Conservation (phyloP, 2,113 vertebrate species). For the Aythya baeri region DNA sequence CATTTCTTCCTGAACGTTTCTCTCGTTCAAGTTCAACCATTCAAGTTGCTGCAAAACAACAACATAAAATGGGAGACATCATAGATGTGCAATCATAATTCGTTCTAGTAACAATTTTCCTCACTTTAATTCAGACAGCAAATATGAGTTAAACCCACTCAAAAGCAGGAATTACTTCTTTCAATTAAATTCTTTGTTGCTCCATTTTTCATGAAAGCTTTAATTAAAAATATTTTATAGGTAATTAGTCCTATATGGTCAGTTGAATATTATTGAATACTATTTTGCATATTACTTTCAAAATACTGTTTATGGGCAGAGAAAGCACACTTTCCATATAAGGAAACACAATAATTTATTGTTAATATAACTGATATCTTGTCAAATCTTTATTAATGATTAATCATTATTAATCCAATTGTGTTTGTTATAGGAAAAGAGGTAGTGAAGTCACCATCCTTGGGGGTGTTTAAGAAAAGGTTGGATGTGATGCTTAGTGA, state of each 20-base stretch:
- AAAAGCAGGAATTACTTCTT: not conserved
- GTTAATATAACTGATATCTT: not conserved
- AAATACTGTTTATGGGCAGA: not conserved
- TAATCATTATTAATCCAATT: not conserved
- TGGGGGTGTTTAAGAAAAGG: too few species aligned
- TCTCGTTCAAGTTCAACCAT: not conserved
- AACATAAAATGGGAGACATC: not conserved
- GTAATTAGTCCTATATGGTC: not conserved
- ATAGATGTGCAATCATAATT: not conserved
- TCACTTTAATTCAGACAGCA: not conserved
- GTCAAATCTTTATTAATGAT: not conserved
- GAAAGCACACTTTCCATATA: not conserved
- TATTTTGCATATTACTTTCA: not conserved
- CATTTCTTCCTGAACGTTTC: not conserved
- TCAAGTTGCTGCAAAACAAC: not conserved
- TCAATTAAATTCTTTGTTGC: not conserved
- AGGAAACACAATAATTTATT: not conserved
- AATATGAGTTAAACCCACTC: not conserved
- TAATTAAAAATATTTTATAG: not conserved
- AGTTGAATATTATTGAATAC: not conserved
- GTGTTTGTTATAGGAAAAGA: not conserved
- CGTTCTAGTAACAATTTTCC: not conserved
- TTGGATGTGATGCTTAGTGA: too few species aligned
- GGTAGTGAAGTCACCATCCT: too few species aligned
- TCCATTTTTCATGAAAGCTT: accelerated